Conservation (phyloP, 2,888 invertebrate genomes). For the Antheraea yamamai region DNA sequence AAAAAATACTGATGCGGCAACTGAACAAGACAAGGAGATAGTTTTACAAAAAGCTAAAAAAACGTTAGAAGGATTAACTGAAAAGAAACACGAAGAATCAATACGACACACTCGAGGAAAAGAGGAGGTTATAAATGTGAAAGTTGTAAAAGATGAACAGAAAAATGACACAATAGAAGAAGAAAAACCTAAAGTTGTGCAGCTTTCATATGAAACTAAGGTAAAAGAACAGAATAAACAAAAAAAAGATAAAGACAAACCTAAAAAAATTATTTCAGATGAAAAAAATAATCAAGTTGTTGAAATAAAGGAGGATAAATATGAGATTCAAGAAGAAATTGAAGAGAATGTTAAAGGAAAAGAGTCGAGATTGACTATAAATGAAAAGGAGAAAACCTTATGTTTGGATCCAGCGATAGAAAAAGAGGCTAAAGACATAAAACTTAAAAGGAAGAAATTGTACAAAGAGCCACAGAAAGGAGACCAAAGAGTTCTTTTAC, state of each 20-base stretch:
- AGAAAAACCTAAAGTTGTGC: background rate
- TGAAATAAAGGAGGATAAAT: background rate
- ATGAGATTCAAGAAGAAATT: constrained; percentile 23
- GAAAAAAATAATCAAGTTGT: background rate
- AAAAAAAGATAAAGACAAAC: background rate
- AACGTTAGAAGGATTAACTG: background rate
- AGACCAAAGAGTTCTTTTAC: background rate
- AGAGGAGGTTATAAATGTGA: constrained; percentile 18
- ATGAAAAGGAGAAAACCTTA: background rate
- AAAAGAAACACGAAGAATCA: background rate
- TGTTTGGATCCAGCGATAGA: background rate
- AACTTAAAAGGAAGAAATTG: background rate
- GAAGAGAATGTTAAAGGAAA: constrained; percentile 19
- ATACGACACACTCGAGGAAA: background rate
- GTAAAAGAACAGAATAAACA: background rate
- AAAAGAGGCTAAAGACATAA: background rate
- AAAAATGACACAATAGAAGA: background rate
- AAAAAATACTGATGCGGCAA: no score
- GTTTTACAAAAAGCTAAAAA: background rate
- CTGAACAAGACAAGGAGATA: background rate
- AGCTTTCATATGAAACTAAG: background rate
- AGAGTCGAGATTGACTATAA: constrained; percentile 12
- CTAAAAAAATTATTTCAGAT: background rate
- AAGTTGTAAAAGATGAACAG: background rate
- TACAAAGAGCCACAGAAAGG: background rate